These are phyloP conservation scores for Drosophila kuntzei DNA, from an alignment of 2,888 invertebrate species.

Conservation along the genomic window DNA sequence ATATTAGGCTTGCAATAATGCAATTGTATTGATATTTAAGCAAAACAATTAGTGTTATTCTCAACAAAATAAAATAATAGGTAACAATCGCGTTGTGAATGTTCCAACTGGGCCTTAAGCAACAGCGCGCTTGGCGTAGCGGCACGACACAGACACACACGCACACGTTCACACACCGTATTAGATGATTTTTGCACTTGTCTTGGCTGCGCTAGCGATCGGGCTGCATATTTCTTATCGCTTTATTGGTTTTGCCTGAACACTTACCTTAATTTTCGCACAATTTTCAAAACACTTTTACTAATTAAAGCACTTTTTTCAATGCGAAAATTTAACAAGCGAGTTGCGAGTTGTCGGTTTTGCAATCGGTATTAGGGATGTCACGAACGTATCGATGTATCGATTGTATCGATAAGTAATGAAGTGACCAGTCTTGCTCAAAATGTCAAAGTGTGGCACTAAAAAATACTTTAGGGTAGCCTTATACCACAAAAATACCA, in stretches of 20 bases:
- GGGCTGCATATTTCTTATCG: constrained; percentile 21
- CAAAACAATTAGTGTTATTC: neutral
- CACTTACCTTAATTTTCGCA: constrained; percentile 67
- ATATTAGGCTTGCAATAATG: neutral
- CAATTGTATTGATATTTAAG: neutral
- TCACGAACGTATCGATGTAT: constrained; percentile 46
- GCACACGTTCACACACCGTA: constrained; percentile 38
- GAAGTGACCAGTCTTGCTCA: constrained; percentile 18
- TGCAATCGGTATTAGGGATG: constrained; percentile 62
- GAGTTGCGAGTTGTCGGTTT: constrained; percentile 64
- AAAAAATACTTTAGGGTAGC: neutral
- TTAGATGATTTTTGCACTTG: constrained; percentile 56
- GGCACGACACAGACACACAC: constrained; percentile 53
- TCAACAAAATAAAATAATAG: neutral
- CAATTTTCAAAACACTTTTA: constrained; percentile 68
- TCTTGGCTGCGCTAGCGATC: constrained; percentile 24
- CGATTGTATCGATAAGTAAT: constrained; percentile 16
- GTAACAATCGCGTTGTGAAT: constrained; percentile 16
- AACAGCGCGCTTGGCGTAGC: constrained; percentile 67
- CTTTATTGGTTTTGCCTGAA: constrained; percentile 17
- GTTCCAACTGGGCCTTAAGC: constrained; percentile 61
- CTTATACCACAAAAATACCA: constrained; percentile 27
- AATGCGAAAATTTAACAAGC: constrained; percentile 67
- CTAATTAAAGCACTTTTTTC: constrained; percentile 68
- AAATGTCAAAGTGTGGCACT: neutral